Evolutionary conservation across 2,888 invertebrate species (phyloP).

Genomic region (Matsumyia berberina): DNA sequence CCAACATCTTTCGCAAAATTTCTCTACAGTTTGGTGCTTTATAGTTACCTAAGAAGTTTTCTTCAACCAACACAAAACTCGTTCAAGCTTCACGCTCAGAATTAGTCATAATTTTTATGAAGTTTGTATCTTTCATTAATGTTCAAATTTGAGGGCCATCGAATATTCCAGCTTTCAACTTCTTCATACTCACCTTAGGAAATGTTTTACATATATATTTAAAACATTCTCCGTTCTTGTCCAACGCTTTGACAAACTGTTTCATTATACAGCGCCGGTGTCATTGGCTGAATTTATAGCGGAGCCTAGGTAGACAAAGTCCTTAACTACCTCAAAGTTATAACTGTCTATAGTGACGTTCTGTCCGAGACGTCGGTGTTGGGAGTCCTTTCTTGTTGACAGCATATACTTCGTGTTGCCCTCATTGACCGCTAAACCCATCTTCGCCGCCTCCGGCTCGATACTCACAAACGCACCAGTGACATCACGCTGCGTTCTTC

Average conservation of each 20-base stretch:
- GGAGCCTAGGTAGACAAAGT: no score
- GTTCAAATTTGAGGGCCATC: slow-evolving; percentile 15
- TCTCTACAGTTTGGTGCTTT: background rate
- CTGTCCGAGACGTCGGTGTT: no score
- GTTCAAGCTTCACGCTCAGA: slow-evolving; percentile 27
- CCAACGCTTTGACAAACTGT: background rate
- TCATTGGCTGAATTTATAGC: no score
- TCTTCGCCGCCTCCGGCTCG: no score
- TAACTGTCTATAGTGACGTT: no score
- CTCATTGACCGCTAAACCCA: no score
- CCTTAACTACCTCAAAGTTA: no score
- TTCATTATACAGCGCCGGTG: no score
- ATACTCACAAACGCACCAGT: no score
- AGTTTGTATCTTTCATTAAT: slow-evolving; percentile 41
- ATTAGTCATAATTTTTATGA: slow-evolving; percentile 36
- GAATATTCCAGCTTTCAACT: slow-evolving; percentile 47
- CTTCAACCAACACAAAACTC: slow-evolving; percentile 26
- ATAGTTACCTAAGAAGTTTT: slow-evolving; percentile 35
- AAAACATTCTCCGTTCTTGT: slow-evolving; percentile 5
- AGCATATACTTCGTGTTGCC: no score
- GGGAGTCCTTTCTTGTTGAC: no score
- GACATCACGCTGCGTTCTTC: no score
- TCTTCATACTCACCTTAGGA: background rate
- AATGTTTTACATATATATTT: slow-evolving; percentile 9
- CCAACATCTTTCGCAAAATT: background rate